Percentiles rank a stretch among this genome's conserved stretches.
These are phyloP conservation scores for Hermaeophaga mercurialis DNA, from an alignment of 2,888 invertebrate genomes.

Conservation along the genomic window DNA sequence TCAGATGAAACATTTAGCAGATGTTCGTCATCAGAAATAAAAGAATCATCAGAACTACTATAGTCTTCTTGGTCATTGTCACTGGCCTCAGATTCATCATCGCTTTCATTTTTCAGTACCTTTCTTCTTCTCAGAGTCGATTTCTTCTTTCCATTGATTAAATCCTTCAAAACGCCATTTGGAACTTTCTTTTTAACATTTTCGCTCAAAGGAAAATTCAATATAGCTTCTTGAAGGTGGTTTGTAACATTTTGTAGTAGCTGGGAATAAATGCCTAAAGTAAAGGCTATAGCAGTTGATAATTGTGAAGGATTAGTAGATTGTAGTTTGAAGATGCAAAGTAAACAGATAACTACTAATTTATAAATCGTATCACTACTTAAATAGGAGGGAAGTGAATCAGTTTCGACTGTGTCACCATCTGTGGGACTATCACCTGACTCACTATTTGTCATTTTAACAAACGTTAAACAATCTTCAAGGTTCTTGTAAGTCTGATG, in stretches of 20 bases:
- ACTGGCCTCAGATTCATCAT: slow-evolving; percentile 47
- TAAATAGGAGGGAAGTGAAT: slow-evolving; percentile 62
- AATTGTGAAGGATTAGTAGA: slow-evolving; percentile 76
- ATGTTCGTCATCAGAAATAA: slow-evolving; percentile 49
- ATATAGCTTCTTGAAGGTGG: slow-evolving; percentile 55
- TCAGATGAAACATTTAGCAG: slow-evolving; percentile 47
- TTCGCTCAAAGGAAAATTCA: slow-evolving; percentile 55
- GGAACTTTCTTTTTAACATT: slow-evolving; percentile 41
- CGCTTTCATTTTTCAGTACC: slow-evolving; percentile 42
- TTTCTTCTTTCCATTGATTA: slow-evolving; percentile 44
- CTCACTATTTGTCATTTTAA: slow-evolving; percentile 56
- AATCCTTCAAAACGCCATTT: slow-evolving; percentile 39
- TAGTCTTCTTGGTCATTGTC: slow-evolving; percentile 42
- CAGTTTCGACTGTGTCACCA: slow-evolving; percentile 61
- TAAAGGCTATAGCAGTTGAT: slow-evolving; percentile 83
- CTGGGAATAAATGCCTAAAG: slow-evolving; percentile 81
- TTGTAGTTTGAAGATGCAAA: slow-evolving; percentile 78
- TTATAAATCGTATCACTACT: slow-evolving; percentile 78
- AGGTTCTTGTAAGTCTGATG: slow-evolving; percentile 74
- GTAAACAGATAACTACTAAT: slow-evolving; percentile 79
- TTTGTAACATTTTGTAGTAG: slow-evolving; percentile 61
- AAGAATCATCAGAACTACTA: slow-evolving; percentile 48
- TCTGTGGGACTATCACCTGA: slow-evolving; percentile 62
- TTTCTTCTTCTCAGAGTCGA: slow-evolving; percentile 48
- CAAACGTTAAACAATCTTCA: slow-evolving; percentile 70